Evolutionary conservation across 2,888 invertebrate genomes (phyloP), one percentile per base, ranked within the genome.

Genomic region (Mesochorus sp.): DNA sequence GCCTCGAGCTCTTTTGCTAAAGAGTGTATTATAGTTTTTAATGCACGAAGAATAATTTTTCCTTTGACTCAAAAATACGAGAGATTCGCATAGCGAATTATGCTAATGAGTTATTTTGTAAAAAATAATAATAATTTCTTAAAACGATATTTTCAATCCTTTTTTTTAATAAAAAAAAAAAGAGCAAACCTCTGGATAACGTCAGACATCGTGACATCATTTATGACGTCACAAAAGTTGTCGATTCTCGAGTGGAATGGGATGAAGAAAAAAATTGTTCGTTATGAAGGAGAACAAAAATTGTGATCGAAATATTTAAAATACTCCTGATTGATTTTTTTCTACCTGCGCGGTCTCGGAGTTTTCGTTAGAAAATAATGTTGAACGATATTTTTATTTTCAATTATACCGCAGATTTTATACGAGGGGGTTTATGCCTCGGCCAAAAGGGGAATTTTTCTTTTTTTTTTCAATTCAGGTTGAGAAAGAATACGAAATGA

Each of bases 191-290:
- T n/a, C n/a, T n/a, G n/a, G n/a, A n/a, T n/a, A n/a, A n/a, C n/a
- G n/a, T n/a, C n/a, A n/a, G n/a, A n/a, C n/a, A n/a, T n/a, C n/a
- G n/a, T n/a, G n/a, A n/a, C n/a, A n/a, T n/a, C n/a, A n/a, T n/a
- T n/a, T n/a, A n/a, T n/a, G n/a, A n/a, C n/a, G n/a, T n/a, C n/a
- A n/a, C n/a, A n/a, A n/a, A n/a, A n/a, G n/a, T n/a, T n/a, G n/a
- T n/a, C n/a, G n/a, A n/a, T n/a, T n/a, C n/a, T n/a, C n/a, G n/a
- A n/a, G n/a, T n/a, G n/a, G n/a, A n/a, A n/a, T n/a, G n/a, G n/a
- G n/a, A n/a, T n/a, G n/a, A n/a, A n/a, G 77, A 82, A 80, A 84
- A 82, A 82, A 81, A 82, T 79, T 83, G 83, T 24, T 76, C 55
- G 61, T 62, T 53, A 64, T 67, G 6, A 31, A 47, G 5, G 8